Evolutionary conservation across 2,113 vertebrate species (phyloP), one percentile per base, ranked within the genome.

Genomic region (Trogon melanurus): DNA sequence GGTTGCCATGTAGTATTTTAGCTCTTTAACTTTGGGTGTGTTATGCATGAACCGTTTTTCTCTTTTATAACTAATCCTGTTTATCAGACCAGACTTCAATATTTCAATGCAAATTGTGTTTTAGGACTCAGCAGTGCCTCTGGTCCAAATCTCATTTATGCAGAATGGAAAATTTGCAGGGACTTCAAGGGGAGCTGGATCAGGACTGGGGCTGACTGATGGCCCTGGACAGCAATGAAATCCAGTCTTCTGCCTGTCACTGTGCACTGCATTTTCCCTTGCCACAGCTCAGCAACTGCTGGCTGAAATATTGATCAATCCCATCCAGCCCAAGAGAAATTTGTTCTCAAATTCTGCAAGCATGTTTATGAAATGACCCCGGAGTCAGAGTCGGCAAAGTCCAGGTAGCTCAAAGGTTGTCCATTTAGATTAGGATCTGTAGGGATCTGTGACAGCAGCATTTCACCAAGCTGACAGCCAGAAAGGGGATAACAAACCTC

Each of bases 161-260:
- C 74, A 89, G 71, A 93, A 29, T 53, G 89, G 86, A 87, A 91
- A 85, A 93, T 92, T 25, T 87, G 51, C 25, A 3, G 60, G 48
- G 45, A 87, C 76, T 93, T 91, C 70, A 79, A 64, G 90, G 81
- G 67, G 45, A 91, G 66, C 19, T 66, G 81, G 50, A 47, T 69
- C 10, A 41, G 70, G 73, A 87, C 61, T 57, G 87, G 66, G 38
- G 23, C 41, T 86, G 96, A 86, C 38, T 69, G 87, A 91, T 72
- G 82, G 93, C 79, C 67, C 91, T 57, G 71, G 91, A 89, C 87
- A 94, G 84, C 66, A 91, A 12, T 76, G 81, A 78, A 89, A 91
- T 56, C 17, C 66, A 47, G 47, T 25, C 66, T 87, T 56, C 79
- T 95, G 64, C 53, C 79, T 65, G 48, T 65, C 70, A 67, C 26